Evolutionary conservation across 2,113 vertebrate genomes (phyloP).

Genomic region (Takifugu flavidus): DNA sequence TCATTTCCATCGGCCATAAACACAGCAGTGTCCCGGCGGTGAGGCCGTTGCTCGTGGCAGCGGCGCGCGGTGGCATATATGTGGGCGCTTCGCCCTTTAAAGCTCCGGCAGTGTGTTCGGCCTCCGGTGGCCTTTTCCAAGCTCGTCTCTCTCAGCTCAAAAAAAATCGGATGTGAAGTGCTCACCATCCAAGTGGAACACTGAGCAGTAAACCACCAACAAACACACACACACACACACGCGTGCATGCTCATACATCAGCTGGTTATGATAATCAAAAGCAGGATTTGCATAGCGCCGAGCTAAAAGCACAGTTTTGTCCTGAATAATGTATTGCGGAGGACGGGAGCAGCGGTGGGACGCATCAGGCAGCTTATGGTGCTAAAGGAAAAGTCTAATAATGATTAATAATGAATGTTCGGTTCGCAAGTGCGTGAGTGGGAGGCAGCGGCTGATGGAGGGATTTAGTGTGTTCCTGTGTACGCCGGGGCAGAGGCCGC

Average conservation of each 20-base stretch:
- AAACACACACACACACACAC: background rate
- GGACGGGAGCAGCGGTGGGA: slow-evolving; percentile 57
- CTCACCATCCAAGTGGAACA: slow-evolving; percentile 42
- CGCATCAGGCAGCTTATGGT: slow-evolving; percentile 59
- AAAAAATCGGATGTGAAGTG: slow-evolving; percentile 50
- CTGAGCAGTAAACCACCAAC: slow-evolving; percentile 48
- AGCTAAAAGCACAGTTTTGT: slow-evolving; percentile 68
- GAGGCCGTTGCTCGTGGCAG: slow-evolving; percentile 41
- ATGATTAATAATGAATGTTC: slow-evolving; percentile 68
- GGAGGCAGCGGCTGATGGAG: slow-evolving; percentile 31
- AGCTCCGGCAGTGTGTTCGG: slow-evolving; percentile 59
- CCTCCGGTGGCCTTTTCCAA: slow-evolving; percentile 61
- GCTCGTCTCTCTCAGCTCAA: slow-evolving; percentile 51
- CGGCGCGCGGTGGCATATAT: slow-evolving; percentile 54
- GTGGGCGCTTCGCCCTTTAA: slow-evolving; percentile 70
- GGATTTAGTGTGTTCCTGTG: slow-evolving; percentile 17
- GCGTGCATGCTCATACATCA: slow-evolving; percentile 41
- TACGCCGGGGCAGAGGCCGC: slow-evolving; percentile 27
- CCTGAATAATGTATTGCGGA: slow-evolving; percentile 69
- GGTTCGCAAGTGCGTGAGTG: slow-evolving; percentile 44
- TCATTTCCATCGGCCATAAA: slow-evolving; percentile 28
- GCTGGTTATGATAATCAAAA: slow-evolving; percentile 72
- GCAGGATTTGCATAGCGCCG: slow-evolving; percentile 69
- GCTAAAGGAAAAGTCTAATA: slow-evolving; percentile 66
- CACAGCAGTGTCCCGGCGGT: background rate